Conservation (phyloP, 2,113 vertebrate species). For the Mormyrus iriodes region DNA sequence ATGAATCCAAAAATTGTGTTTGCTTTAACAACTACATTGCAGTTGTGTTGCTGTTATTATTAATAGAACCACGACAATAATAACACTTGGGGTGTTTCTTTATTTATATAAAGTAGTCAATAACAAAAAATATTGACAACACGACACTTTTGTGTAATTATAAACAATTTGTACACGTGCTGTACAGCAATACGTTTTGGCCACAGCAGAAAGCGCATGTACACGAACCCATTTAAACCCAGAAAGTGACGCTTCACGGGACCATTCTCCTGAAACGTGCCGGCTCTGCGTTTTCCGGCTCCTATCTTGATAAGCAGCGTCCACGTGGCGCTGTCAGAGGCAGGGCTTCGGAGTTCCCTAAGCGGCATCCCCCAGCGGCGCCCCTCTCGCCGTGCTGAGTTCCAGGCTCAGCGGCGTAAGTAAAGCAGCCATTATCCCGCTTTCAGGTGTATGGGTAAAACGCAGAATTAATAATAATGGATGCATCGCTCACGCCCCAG, state of each 20-base stretch:
- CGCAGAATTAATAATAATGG: slow-evolving; percentile 46
- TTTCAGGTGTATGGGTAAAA: slow-evolving; percentile 54
- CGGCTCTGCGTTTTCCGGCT: not conserved
- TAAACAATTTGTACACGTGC: not conserved
- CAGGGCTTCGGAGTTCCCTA: not conserved
- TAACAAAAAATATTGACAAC: not conserved
- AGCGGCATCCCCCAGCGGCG: not conserved
- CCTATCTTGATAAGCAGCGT: slow-evolving; percentile 35
- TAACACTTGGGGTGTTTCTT: not conserved
- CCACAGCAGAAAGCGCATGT: not conserved
- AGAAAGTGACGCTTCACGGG: not conserved
- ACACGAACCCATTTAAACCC: not conserved
- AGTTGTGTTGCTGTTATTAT: not conserved
- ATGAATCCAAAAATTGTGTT: not conserved
- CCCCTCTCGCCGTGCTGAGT: not conserved
- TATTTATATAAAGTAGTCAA: not conserved
- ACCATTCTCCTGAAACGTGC: not conserved
- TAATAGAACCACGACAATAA: not conserved
- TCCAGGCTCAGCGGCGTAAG: slow-evolving; percentile 27
- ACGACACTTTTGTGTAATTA: not conserved
- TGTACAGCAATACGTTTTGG: not conserved
- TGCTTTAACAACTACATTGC: not conserved
- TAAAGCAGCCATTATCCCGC: slow-evolving; percentile 45
- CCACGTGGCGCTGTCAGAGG: slow-evolving; percentile 5
- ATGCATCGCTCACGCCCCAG: slow-evolving; percentile 41